Percentiles rank a stretch among this genome's conserved stretches.
phyloP scores from a whole-genome alignment of 2,888 invertebrate species.

The Eupithecia inturbata region DNA sequence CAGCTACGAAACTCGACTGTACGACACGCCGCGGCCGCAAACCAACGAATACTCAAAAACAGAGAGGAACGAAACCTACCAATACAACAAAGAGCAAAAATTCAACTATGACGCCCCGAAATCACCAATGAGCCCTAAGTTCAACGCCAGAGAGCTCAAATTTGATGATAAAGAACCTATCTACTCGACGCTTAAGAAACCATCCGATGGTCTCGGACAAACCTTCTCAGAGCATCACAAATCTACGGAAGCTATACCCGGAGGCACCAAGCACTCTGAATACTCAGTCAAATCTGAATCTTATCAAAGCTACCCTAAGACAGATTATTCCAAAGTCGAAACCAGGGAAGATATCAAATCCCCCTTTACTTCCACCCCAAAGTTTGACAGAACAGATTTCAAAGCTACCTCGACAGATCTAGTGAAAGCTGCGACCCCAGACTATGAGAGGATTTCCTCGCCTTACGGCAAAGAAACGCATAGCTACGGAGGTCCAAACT shows the following conservation, averaged over 20 bases:
- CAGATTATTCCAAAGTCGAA: conserved; percentile 68
- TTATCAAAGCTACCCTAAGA: conserved; percentile 73
- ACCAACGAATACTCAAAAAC: conserved; percentile 66
- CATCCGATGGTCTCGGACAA: conserved; percentile 73
- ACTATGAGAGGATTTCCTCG: conserved; percentile 73
- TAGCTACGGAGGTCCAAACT: conserved; percentile 76
- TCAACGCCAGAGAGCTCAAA: conserved; percentile 79
- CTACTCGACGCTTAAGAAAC: conserved; percentile 73
- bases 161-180: conserved; percentile 77
- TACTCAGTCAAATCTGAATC: conserved; percentile 73
- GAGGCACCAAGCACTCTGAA: conserved; percentile 75
- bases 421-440: conserved; percentile 73
- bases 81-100: conserved; percentile 64
- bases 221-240: conserved; percentile 75
- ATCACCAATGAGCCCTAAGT: conserved; percentile 77
- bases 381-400: conserved; percentile 61
- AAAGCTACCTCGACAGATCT: conserved; percentile 64
- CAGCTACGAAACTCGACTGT: conserved; percentile 83
- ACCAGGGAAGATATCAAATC: conserved; percentile 70
- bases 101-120: conserved; percentile 72
- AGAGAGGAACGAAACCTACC: conserved; percentile 66
- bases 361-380: conserved; percentile 75
- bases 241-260: conserved; percentile 75
- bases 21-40: conserved; percentile 78
- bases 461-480: conserved; percentile 75